phyloP scores from a whole-genome alignment of 2,888 invertebrate species.

The Axea sp. region DNA sequence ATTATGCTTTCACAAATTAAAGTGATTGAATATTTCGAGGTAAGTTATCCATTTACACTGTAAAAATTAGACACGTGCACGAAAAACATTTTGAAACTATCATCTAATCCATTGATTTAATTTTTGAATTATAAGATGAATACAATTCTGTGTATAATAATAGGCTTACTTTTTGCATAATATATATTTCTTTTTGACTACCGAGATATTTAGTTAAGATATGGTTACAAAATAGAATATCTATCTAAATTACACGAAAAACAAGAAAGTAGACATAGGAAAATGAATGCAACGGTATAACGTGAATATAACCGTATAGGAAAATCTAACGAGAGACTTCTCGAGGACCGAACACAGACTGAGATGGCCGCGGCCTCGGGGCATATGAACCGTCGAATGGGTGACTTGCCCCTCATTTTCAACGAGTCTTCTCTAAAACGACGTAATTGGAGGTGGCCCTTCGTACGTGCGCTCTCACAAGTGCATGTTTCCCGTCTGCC shows the following conservation, averaged over 20 bases:
- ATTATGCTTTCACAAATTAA: too few relatives aligned
- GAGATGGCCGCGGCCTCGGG: conserved; percentile 50
- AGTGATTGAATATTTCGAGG: too few relatives aligned
- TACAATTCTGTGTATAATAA: too few relatives aligned
- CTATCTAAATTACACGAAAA: conserved; percentile 22
- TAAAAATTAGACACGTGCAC: too few relatives aligned
- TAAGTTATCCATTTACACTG: too few relatives aligned
- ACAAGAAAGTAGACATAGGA: conserved; percentile 30
- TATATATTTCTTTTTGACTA: background rate
- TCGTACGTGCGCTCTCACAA: conserved; percentile 35
- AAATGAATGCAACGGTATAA: conserved; percentile 34
- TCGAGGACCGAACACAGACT: conserved; percentile 52
- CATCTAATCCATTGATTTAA: too few relatives aligned
- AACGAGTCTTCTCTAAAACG: conserved; percentile 55
- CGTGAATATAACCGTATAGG: conserved; percentile 50
- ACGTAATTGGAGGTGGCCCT: conserved; percentile 57
- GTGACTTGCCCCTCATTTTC: conserved; percentile 56
- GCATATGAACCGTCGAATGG: conserved; percentile 54
- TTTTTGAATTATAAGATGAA: too few relatives aligned
- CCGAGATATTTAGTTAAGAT: conserved; percentile 12
- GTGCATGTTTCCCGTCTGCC: conserved; percentile 17
- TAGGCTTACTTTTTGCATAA: too few relatives aligned
- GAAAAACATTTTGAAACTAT: too few relatives aligned
- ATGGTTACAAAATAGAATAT: conserved; percentile 5
- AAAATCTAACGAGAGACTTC: conserved; percentile 57